These are phyloP conservation scores for Leptopilina myrica DNA, from an alignment of 2,888 invertebrate species.

Conservation along the genomic window DNA sequence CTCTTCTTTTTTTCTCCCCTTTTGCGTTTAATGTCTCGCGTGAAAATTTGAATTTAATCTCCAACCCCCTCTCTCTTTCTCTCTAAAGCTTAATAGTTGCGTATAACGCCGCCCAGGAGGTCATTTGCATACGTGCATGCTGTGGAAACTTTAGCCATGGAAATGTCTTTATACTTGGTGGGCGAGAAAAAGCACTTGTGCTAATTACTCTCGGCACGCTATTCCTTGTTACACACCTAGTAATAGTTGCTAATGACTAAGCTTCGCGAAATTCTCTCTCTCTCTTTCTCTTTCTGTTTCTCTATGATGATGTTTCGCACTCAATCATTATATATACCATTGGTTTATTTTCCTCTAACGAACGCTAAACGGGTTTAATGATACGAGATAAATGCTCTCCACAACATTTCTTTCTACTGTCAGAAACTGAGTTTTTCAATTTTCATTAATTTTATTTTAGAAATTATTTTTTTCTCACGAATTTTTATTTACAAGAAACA, in stretches of 20 bases:
- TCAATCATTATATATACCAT: slow-evolving; percentile 9
- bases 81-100: slow-evolving; percentile 43
- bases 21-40: slow-evolving; percentile 6
- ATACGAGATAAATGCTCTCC: background rate
- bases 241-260: slow-evolving; percentile 29
- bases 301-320: slow-evolving; percentile 6
- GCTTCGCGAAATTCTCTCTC: slow-evolving; percentile 4
- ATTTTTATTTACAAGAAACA: no score
- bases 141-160: slow-evolving; percentile 34
- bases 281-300: no score
- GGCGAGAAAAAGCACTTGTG: slow-evolving; percentile 34
- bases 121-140: slow-evolving; percentile 46
- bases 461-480: no score
- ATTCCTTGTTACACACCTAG: slow-evolving; percentile 23
- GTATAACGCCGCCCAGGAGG: slow-evolving; percentile 33
- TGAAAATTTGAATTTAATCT: slow-evolving; percentile 41
- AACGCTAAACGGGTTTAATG: no score
- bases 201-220: slow-evolving; percentile 44
- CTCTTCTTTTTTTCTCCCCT: background rate
- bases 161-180: slow-evolving; percentile 42
- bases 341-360: slow-evolving; percentile 3
- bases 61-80: background rate
- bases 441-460: no score
- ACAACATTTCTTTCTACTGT: no score
- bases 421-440: no score